phyloP scores from a whole-genome alignment of 2,888 invertebrate genomes.

The Polylopha cassiicola region DNA sequence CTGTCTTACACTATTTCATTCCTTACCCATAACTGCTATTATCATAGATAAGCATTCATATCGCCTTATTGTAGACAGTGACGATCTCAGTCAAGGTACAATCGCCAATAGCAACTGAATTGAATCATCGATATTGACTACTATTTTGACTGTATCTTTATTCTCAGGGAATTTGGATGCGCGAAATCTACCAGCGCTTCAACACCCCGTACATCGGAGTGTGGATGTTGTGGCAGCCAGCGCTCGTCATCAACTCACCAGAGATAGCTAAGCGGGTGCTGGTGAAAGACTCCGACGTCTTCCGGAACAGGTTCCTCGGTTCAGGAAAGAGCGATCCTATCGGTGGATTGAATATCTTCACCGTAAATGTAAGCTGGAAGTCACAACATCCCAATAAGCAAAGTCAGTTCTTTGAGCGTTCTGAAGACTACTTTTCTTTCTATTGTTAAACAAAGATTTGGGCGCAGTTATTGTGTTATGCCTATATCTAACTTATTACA shows the following conservation, averaged over 20 bases:
- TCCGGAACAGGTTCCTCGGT: constrained; percentile 42
- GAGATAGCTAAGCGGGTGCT: constrained; percentile 46
- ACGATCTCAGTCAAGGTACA: too few relatives aligned
- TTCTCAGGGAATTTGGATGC: constrained; percentile 46
- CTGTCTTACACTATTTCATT: too few relatives aligned
- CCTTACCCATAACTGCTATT: too few relatives aligned
- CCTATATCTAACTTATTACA: too few relatives aligned
- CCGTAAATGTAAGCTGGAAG: constrained; percentile 44
- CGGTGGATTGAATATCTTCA: constrained; percentile 45
- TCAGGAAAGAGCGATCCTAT: constrained; percentile 48
- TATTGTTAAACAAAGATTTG: too few relatives aligned
- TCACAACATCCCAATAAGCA: not conserved
- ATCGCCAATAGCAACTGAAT: not conserved
- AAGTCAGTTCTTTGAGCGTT: constrained; percentile 2
- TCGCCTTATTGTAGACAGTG: too few relatives aligned
- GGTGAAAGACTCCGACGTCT: constrained; percentile 46
- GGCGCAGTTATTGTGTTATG: too few relatives aligned
- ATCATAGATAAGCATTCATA: too few relatives aligned
- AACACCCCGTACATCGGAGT: constrained; percentile 47
- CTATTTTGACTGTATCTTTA: constrained; percentile 4
- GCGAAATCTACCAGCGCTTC: constrained; percentile 36
- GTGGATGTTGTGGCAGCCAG: constrained; percentile 56
- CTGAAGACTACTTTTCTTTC: not conserved
- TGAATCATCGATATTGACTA: not conserved
- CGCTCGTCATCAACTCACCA: constrained; percentile 46